Percentiles rank a stretch among this genome's conserved stretches.
Conservation (phyloP, 53 echinoderm and acorn worm genomes). For the Patiria pectinifera region DNA sequence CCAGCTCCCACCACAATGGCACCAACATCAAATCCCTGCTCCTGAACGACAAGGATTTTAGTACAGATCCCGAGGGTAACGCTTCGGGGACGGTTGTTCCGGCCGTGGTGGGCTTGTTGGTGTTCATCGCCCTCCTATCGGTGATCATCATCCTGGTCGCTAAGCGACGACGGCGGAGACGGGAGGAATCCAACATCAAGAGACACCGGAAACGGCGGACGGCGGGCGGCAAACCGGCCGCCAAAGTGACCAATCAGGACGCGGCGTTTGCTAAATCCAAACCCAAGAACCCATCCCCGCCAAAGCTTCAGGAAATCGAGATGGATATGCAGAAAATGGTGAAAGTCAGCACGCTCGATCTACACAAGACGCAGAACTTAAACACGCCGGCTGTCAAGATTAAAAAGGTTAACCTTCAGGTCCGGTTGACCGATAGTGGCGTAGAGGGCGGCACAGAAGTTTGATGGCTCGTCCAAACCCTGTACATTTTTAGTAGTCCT, state of each 20-base stretch:
- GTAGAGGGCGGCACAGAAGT: conserved; percentile 93
- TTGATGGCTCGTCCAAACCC: conserved; percentile 60
- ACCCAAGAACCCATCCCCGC: conserved; percentile 10
- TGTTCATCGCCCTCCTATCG: conserved; percentile 61
- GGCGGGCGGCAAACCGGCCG: conserved; percentile 1
- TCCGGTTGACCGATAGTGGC: conserved; percentile 69
- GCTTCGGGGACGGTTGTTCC: conserved; percentile 37
- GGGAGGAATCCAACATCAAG: conserved; percentile 34
- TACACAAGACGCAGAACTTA: conserved; percentile 85
- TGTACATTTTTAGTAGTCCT: background rate
- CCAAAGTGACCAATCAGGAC: conserved; percentile 59
- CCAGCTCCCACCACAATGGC: conserved; percentile 80
- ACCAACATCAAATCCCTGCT: conserved; percentile 91
- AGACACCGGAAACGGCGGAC: conserved; percentile 6
- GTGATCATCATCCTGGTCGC: conserved; percentile 67
- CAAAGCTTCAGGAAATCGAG: conserved; percentile 74
- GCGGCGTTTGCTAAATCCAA: background rate
- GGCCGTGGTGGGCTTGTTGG: conserved; percentile 63
- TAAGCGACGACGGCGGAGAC: conserved; percentile 48
- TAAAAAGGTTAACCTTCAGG: conserved; percentile 97
- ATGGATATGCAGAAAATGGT: conserved; percentile 92
- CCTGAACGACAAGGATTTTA: conserved; percentile 70
- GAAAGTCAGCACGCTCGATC: conserved; percentile 89
- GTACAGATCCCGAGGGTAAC: background rate
- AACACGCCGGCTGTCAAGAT: conserved; percentile 68